Conservation (phyloP, 1,140 invertebrate species). For the Drosophila neocordata region DNA sequence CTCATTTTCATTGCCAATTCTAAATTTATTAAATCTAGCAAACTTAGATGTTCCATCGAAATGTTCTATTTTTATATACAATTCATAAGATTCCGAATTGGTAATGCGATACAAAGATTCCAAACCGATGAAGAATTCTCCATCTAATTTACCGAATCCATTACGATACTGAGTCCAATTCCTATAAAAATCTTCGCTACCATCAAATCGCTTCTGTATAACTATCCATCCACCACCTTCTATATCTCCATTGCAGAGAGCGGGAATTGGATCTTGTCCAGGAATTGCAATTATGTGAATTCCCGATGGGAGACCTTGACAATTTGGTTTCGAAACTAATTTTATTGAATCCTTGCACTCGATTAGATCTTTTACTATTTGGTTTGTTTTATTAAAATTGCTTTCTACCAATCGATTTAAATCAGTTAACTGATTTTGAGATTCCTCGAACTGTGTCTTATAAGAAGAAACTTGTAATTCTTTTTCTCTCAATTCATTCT, state of each 20-base stretch:
- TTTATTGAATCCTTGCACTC: too few species aligned
- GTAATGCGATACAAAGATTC: neutral
- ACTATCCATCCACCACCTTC: too few species aligned
- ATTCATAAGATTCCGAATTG: neutral
- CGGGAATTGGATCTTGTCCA: too few species aligned
- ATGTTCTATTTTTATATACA: neutral
- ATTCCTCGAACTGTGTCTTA: neutral
- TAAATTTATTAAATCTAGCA: neutral
- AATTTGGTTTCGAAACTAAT: too few species aligned
- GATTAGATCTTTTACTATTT: too few species aligned
- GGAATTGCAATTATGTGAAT: too few species aligned
- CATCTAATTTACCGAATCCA: neutral
- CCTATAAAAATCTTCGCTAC: slow-evolving; percentile 6
- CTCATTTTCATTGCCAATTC: neutral
- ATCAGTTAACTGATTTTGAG: neutral
- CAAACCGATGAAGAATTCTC: slow-evolving; percentile 14
- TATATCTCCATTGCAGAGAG: too few species aligned
- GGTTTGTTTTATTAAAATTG: too few species aligned
- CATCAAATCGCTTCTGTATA: too few species aligned
- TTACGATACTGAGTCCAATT: slow-evolving; percentile 8
- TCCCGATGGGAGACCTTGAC: too few species aligned
- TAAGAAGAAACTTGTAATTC: neutral
- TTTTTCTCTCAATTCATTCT: neutral
- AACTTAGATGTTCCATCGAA: neutral
- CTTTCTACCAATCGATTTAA: neutral